Base-by-base conservation (phyloP, 2,888 invertebrate species). In the Mimumesa dahlbomi region DNA sequence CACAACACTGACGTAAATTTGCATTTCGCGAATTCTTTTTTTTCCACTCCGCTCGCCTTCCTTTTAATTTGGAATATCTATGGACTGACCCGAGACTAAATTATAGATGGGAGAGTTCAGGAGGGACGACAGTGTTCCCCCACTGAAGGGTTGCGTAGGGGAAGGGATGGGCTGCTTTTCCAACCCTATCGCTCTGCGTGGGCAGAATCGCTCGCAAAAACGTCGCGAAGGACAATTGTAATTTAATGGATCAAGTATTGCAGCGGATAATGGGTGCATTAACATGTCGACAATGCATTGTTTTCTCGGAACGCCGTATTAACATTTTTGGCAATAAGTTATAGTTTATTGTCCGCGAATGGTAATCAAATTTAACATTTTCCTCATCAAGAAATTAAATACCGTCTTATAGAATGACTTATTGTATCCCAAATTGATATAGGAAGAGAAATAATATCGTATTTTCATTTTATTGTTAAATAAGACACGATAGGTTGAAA, bases 91-190 rank as follows among this genome's bases (percentile, higher is more conserved):
- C 34, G 58, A 52, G 50, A 72, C 34, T 63, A 68, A 68, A 72
- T 72, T 72, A 72, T 72, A 63, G 67, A 59, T 48, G 63, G 67
- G 69, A 48, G 58, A 46, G 52, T 65, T 52, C 52, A 57, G 25
- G 42, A 22, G 65, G 59, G 49, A 54, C 46, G 58, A 22, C 19
- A 53, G 49, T 59, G 50, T 40, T 57, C 67, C 56, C 53, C 62
- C 52, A 42, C 46, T 45, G 29, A 46, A 54, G 54, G 46, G 49
- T 19, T 31, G 29, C 34, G 31, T 43, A 43, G 40, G 40, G 40
- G 56, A 53, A 31, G 9, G 11, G 43, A 38, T 43, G 50, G 59
- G 56, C 36, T 29, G 57, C 31, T 34, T 56, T 52, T 25, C 56
- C 56, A 68, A 68, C 67, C 67, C 67, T 50, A 50, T 68, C 63